Conservation (phyloP, 2,888 invertebrate species). For the Euphydryas editha region DNA sequence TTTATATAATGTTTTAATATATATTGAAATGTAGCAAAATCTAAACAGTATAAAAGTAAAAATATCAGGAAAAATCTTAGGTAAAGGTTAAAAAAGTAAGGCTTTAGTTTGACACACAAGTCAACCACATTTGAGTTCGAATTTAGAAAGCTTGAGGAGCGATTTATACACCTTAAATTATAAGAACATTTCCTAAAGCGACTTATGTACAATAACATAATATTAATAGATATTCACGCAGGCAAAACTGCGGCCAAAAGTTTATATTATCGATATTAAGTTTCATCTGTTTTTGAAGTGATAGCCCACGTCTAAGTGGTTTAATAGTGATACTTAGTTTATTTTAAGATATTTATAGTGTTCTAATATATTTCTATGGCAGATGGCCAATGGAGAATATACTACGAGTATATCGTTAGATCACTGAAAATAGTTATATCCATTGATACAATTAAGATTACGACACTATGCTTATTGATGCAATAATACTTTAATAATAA, state of each 20-base stretch:
- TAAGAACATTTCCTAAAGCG: too few species aligned
- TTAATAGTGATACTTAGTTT: not conserved
- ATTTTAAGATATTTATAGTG: conserved; percentile 2
- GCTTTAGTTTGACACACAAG: too few species aligned
- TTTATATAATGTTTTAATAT: too few species aligned
- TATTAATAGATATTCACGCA: not conserved
- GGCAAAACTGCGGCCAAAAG: not conserved
- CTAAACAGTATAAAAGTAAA: too few species aligned
- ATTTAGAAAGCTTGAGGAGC: too few species aligned
- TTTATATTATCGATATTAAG: not conserved
- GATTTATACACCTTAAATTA: too few species aligned
- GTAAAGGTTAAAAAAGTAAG: too few species aligned
- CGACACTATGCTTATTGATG: not conserved
- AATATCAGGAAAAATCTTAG: too few species aligned
- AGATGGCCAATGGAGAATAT: not conserved
- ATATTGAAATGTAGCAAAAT: too few species aligned
- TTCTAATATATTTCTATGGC: conserved; percentile 6
- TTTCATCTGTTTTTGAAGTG: not conserved
- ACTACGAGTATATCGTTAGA: not conserved
- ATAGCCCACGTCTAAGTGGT: not conserved
- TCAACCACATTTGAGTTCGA: too few species aligned
- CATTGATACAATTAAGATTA: conserved; percentile 3
- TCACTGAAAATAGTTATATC: not conserved
- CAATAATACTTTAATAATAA: too few species aligned
- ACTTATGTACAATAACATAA: too few species aligned